phyloP scores from a whole-genome alignment of 2,113 vertebrate genomes.

The Catharus fuscescens region DNA sequence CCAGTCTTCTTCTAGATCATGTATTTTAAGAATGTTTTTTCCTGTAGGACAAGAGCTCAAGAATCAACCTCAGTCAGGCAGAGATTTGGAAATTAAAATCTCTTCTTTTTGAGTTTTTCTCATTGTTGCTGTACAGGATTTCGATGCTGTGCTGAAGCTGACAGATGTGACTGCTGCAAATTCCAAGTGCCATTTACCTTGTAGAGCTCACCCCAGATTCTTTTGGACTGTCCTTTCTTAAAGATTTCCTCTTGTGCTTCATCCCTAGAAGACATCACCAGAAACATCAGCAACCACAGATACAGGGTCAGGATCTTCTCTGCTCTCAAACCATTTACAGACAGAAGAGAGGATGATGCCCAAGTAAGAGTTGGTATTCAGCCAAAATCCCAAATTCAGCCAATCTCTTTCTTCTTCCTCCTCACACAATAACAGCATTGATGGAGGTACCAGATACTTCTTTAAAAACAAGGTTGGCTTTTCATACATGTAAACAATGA shows the following conservation, averaged over 20 bases:
- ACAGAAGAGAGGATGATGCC: not conserved
- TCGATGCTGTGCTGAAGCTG: not conserved
- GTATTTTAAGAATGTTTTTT: not conserved
- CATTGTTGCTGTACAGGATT: not conserved
- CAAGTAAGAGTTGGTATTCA: not conserved
- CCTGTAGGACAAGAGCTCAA: not conserved
- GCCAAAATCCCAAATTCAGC: not conserved
- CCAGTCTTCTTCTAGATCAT: not conserved
- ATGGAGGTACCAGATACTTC: too few species aligned
- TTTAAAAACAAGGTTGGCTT: not conserved
- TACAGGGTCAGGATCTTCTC: not conserved
- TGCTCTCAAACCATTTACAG: not conserved
- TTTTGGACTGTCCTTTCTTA: constrained; percentile 96
- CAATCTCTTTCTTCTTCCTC: not conserved
- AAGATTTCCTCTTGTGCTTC: constrained; percentile 94
- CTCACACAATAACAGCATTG: not conserved
- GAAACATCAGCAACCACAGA: constrained; percentile 18
- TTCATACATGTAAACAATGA: not conserved
- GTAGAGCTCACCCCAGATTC: constrained; percentile 98
- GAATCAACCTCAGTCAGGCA: not conserved
- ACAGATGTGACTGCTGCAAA: not conserved
- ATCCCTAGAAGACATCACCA: constrained; percentile 73
- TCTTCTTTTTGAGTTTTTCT: not conserved
- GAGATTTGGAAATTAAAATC: not conserved
- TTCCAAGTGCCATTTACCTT: constrained; percentile 76